A percentile compares a stretch with the other conserved stretches of the same genome.
Conservation (phyloP, 2,888 invertebrate genomes). For the Deilephila porcellus region DNA sequence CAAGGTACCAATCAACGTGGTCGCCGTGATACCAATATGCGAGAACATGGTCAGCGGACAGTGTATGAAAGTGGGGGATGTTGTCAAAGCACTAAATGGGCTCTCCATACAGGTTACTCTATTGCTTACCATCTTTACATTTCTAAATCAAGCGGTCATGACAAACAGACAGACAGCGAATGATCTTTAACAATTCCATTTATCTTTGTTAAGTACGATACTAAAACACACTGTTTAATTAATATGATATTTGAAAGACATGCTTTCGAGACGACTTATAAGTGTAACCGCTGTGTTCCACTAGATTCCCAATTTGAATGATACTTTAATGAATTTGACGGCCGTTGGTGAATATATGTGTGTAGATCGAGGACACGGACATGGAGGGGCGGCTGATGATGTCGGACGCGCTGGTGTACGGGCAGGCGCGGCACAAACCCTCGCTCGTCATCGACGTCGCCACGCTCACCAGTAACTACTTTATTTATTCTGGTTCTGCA, state of each 20-base stretch:
- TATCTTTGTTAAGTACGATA: too few species aligned
- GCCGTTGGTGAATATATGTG: background rate
- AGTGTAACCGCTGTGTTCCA: too few species aligned
- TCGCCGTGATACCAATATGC: slow-evolving; percentile 89
- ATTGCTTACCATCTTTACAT: background rate
- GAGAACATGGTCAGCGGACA: slow-evolving; percentile 93
- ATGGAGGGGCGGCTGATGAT: slow-evolving; percentile 91
- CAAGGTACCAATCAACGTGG: slow-evolving; percentile 66
- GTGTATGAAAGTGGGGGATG: slow-evolving; percentile 92
- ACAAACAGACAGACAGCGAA: too few species aligned
- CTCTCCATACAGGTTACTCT: slow-evolving; percentile 86
- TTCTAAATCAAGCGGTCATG: too few species aligned
- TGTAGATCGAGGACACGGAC: slow-evolving; percentile 89
- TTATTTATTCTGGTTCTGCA: too few species aligned
- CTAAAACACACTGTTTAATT: too few species aligned
- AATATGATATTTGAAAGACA: too few species aligned
- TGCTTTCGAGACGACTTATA: too few species aligned
- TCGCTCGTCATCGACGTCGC: slow-evolving; percentile 88
- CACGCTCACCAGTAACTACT: slow-evolving; percentile 82
- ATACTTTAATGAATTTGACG: background rate
- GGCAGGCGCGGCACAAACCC: slow-evolving; percentile 84
- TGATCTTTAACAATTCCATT: too few species aligned
- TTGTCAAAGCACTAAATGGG: slow-evolving; percentile 91
- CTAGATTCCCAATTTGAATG: too few species aligned
- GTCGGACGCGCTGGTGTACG: slow-evolving; percentile 93